Base-by-base conservation (phyloP, 2,888 invertebrate genomes). In the Drosophila cracens region DNA sequence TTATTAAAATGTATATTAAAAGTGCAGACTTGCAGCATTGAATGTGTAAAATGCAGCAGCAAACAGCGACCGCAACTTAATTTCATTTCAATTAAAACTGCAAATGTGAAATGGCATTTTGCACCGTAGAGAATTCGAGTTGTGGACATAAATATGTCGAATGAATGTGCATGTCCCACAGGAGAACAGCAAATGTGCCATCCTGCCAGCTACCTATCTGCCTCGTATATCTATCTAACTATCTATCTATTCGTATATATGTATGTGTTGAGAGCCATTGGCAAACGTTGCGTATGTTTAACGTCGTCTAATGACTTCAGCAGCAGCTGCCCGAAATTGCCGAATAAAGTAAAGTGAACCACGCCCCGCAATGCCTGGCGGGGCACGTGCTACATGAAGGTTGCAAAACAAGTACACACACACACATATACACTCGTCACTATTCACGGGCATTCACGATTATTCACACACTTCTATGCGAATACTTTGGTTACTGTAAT, bases 31-130 rank as follows among this genome's bases (percentile, higher is more conserved):
- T 31, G 68, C 58, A 68, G 81, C 81, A 77, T 72, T 72, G 60
- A 63, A 73, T 58, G 71, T 61, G 56, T 11, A 59, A 64, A 64
- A 71, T 51, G 67, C 71, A 73, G 60, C 78, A 62, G 63, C 65
- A 68, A 63, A 65, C 48, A 56, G 43, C 61, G 65, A 66, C 73
- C 78, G 53, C 78, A 71, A 81, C 75, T 89, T 81, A 87, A 90
- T 90, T 87, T 82, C 88, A 73, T 90, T 87, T 89, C 87, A 87
- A 87, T 89, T 89, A 90, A 87, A 87, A 82, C 80, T 71, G 74
- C 76, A 75, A 87, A 82, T 76, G 79, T 43, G 60, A 59, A 69
- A 66, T 57, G 72, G 40, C 52, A 38, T 57, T 54, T 53, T 56
- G 38, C 38, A 31, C 62, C 67, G 31, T 10, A 36, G 46, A 29